A percentile compares a stretch with the other conserved stretches of the same genome.
Evolutionary conservation across 2,888 invertebrate genomes (phyloP).

Genomic region (Epirrita christyi): DNA sequence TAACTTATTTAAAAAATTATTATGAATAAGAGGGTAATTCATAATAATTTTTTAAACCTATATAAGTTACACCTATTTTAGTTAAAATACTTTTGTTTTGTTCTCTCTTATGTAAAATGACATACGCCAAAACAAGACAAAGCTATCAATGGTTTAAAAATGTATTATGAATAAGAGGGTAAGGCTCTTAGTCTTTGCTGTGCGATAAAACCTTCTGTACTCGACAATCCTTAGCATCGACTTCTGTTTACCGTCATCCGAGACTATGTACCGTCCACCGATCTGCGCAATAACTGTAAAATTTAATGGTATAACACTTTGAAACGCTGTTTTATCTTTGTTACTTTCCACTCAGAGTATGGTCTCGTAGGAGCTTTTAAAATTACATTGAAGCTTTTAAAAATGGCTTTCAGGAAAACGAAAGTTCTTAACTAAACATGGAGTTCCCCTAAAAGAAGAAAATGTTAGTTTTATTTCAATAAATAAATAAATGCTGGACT

Average conservation of each 20-base stretch:
- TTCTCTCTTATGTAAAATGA: too few species aligned
- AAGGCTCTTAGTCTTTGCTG: background rate
- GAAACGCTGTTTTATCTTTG: slow-evolving; percentile 26
- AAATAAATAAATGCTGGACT: too few species aligned
- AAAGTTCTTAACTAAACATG: background rate
- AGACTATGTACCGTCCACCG: slow-evolving; percentile 22
- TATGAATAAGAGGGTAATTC: too few species aligned
- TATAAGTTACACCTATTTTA: too few species aligned
- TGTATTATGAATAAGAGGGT: too few species aligned
- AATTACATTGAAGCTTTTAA: slow-evolving; percentile 24
- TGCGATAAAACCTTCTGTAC: slow-evolving; percentile 1
- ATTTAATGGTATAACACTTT: slow-evolving; percentile 31
- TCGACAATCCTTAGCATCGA: slow-evolving; percentile 12
- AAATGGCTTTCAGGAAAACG: slow-evolving; percentile 2
- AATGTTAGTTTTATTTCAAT: too few species aligned
- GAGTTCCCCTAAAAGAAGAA: too few species aligned
- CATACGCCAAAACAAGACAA: too few species aligned
- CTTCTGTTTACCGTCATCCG: slow-evolving; percentile 32
- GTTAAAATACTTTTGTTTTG: too few species aligned
- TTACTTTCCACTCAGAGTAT: slow-evolving; percentile 25
- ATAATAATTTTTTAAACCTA: too few species aligned
- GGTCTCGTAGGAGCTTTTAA: slow-evolving; percentile 16
- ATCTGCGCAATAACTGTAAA: slow-evolving; percentile 34
- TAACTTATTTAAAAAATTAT: too few species aligned
- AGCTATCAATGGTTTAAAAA: too few species aligned